phyloP scores from a whole-genome alignment of 2,888 invertebrate genomes.

The Aleiodes alternator region DNA sequence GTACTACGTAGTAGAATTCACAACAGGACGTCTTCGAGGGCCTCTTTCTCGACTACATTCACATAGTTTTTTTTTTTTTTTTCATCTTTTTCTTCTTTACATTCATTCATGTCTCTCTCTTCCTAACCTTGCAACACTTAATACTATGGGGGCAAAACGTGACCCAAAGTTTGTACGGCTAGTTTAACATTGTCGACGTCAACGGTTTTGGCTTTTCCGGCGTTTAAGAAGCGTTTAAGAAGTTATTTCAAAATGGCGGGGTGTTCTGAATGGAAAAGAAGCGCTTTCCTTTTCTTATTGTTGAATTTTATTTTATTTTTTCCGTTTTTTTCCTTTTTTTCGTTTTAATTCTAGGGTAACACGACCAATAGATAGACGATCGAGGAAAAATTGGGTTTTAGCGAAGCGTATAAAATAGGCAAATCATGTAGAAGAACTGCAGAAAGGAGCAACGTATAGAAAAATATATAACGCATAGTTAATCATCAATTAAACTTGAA shows the following conservation, averaged over 20 bases:
- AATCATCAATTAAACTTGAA: too few relatives aligned
- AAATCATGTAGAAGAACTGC: too few relatives aligned
- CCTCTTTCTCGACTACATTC: conserved; percentile 49
- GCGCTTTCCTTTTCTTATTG: conserved; percentile 17
- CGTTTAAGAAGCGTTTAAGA: conserved; percentile 70
- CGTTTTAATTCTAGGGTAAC: too few relatives aligned
- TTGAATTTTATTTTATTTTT: conserved; percentile 17
- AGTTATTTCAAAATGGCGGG: conserved; percentile 60
- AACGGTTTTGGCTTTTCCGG: conserved; percentile 43
- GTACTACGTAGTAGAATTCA: conserved; percentile 47
- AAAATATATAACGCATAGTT: too few relatives aligned
- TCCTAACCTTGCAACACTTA: conserved; percentile 17
- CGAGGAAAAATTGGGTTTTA: too few relatives aligned
- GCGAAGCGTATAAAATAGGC: too few relatives aligned
- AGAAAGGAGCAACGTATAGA: too few relatives aligned
- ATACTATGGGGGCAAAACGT: conserved; percentile 56
- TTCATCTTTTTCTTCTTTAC: background rate
- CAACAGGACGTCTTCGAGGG: conserved; percentile 53
- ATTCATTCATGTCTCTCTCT: conserved; percentile 25
- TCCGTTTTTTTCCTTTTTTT: background rate
- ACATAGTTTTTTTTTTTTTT: background rate
- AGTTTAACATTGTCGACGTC: conserved; percentile 58
- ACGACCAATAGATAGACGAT: too few relatives aligned
- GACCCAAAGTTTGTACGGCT: conserved; percentile 62
- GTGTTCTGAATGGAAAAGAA: conserved; percentile 8